A percentile compares a stretch with the other conserved stretches of the same genome.
These are phyloP conservation scores for Physocephala rufipes DNA, from an alignment of 2,888 invertebrate genomes.

Conservation along the genomic window DNA sequence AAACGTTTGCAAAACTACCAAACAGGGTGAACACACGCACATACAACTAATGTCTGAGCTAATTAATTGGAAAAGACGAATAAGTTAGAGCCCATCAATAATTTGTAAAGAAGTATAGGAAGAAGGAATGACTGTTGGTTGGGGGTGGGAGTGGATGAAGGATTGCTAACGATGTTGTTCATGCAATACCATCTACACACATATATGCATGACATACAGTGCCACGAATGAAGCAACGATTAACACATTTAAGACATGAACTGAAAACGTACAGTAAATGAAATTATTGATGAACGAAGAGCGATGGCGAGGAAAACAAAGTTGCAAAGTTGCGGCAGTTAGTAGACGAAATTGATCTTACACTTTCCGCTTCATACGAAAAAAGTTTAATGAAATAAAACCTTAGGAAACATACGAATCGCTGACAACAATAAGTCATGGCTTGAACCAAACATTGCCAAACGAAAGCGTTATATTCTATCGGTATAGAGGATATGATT, in stretches of 20 bases:
- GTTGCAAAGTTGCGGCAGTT: conserved; percentile 46
- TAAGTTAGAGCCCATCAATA: background rate
- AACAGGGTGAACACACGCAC: background rate
- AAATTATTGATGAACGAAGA: background rate
- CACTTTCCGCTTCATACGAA: background rate
- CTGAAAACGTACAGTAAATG: background rate
- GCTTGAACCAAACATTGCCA: too few species aligned
- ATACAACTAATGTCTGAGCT: conserved; percentile 17
- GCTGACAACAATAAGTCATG: too few species aligned
- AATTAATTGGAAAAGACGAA: conserved; percentile 33
- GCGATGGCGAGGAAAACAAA: conserved; percentile 33
- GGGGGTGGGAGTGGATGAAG: background rate
- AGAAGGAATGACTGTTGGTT: background rate
- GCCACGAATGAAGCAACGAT: conserved; percentile 12
- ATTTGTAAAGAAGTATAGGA: background rate
- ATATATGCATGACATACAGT: background rate
- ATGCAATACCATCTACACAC: background rate
- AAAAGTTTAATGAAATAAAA: too few species aligned
- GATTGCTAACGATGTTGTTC: background rate
- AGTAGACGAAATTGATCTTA: conserved; percentile 44
- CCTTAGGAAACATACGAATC: too few species aligned
- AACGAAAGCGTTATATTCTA: too few species aligned
- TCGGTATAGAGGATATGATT: too few species aligned
- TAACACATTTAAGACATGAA: background rate
- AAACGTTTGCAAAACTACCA: background rate